Evolutionary conservation across 2,797 vertebrate genomes (phyloP), one percentile per base, ranked within the genome.

Genomic region (Staurois parvus): DNA sequence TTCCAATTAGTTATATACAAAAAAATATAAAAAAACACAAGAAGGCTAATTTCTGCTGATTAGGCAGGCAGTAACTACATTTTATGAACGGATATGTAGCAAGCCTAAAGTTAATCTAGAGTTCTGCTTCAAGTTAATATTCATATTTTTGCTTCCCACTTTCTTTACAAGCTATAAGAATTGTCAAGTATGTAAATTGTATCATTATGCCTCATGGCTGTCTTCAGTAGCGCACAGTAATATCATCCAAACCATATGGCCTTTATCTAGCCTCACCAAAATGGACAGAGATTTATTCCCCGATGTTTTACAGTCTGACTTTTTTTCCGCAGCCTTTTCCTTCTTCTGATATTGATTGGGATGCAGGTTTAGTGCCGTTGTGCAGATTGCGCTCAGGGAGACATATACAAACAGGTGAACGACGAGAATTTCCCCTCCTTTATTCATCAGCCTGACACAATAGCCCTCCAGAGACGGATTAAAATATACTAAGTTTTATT

Each of bases 401-500:
- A 86, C 10, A 86, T 86, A 78, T 72, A 86, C 74, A 86, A 86
- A 86, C 85, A 83, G 74, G 80, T 82, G 79, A 74, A 85, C 56
- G 66, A 74, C 76, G 48, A 79, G 84, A 66, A 73, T 73, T 83
- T 83, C 68, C n/a, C 59, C 56, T 72, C 74, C 64, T 83, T 86
- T 86, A 86, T 83, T 83, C 85, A 86, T 86, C 85, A 86, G 28
- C 67, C 59, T 83, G 85, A 83, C 85, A 86, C 70, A 72, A 82
- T 11, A 19, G 67, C 67, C n/a, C 84, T 37, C 85, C 28, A 15
- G 85, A 81, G 79, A 73, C 59, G 28, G 59, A 83, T 86, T 86
- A 86, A 86, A 86, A 82, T 83, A 78, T 67, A 83, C 79, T 78
- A 86, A 72, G 80, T 86, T 86, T 83, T 86, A 86, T 86, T 77